Evolutionary conservation across 1,140 invertebrate genomes (phyloP).

Genomic region (Zaprionus tsacasi): DNA sequence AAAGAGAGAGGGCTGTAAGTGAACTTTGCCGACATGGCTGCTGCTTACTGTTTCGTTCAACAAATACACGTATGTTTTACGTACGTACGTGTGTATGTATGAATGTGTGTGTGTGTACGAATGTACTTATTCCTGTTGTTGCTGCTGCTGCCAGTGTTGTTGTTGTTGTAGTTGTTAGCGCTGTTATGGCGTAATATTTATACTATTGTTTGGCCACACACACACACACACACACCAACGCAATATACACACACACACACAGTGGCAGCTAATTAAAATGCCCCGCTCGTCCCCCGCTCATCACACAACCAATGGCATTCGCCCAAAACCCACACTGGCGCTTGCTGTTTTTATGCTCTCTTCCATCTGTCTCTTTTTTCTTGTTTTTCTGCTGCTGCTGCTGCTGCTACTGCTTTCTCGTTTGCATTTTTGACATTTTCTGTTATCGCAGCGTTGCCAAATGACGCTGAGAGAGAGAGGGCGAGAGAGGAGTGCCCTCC

Average conservation of each 20-base stretch:
- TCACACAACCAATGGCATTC: conserved; percentile 1
- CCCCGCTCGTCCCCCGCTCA: not conserved
- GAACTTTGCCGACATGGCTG: conserved; percentile 28
- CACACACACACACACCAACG: conserved; percentile 10
- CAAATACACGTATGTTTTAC: not conserved
- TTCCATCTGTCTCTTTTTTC: conserved; percentile 16
- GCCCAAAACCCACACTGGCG: conserved; percentile 19
- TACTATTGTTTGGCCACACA: conserved; percentile 44
- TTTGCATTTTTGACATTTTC: conserved; percentile 61
- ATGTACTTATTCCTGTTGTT: conserved; percentile 1
- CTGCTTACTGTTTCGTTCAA: conserved; percentile 8
- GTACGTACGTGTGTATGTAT: not conserved
- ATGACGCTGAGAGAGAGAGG: not conserved
- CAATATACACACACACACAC: not conserved
- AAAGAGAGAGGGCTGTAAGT: conserved; percentile 38
- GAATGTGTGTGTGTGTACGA: not conserved
- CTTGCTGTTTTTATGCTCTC: conserved; percentile 30
- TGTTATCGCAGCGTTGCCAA: conserved; percentile 18
- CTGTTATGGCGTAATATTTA: conserved; percentile 54
- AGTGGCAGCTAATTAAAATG: conserved; percentile 62
- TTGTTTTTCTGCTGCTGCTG: not conserved
- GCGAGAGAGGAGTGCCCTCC: not conserved
- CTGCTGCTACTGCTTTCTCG: conserved; percentile 27
- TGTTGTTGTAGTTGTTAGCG: conserved; percentile 21
- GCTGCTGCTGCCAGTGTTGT: not conserved